Evolutionary conservation across 2,113 vertebrate species (phyloP).

Genomic region (Odontophorus gujanensis): DNA sequence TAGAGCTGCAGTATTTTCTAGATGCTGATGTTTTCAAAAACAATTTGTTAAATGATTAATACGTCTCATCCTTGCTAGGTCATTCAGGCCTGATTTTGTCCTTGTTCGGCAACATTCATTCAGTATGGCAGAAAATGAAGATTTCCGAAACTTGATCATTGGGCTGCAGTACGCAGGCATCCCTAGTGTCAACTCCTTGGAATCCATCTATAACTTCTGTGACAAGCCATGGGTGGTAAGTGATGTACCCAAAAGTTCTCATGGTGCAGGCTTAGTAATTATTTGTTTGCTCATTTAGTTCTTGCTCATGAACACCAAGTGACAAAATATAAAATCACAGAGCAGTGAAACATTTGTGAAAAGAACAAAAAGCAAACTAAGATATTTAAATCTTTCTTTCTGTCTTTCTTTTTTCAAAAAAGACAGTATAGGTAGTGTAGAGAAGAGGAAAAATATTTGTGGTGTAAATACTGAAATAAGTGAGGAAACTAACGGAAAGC

Average conservation of each 20-base stretch:
- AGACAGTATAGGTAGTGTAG: not conserved
- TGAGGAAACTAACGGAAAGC: not conserved
- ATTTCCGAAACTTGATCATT: constrained; percentile 94
- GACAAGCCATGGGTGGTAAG: constrained; percentile 99
- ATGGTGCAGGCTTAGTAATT: not conserved
- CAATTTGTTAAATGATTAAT: not conserved
- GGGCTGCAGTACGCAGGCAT: constrained; percentile 95
- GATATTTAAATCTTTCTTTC: not conserved
- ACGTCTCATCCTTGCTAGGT: constrained; percentile 75
- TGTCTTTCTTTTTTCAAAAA: not conserved
- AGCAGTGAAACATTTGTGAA: not conserved
- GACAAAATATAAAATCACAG: not conserved
- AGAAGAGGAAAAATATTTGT: not conserved
- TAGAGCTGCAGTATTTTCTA: not conserved
- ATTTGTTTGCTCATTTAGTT: not conserved
- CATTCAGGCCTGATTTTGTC: constrained; percentile 95
- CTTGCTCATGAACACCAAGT: not conserved
- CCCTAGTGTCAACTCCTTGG: constrained; percentile 93
- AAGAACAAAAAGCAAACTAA: not conserved
- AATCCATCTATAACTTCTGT: constrained; percentile 96
- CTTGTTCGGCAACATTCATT: constrained; percentile 95
- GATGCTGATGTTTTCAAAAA: not conserved
- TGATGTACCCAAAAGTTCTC: not conserved
- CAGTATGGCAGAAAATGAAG: constrained; percentile 97
- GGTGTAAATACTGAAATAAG: not conserved